These are phyloP conservation scores for Athrips mouffetella DNA, from an alignment of 2,888 invertebrate genomes.

Conservation along the genomic window DNA sequence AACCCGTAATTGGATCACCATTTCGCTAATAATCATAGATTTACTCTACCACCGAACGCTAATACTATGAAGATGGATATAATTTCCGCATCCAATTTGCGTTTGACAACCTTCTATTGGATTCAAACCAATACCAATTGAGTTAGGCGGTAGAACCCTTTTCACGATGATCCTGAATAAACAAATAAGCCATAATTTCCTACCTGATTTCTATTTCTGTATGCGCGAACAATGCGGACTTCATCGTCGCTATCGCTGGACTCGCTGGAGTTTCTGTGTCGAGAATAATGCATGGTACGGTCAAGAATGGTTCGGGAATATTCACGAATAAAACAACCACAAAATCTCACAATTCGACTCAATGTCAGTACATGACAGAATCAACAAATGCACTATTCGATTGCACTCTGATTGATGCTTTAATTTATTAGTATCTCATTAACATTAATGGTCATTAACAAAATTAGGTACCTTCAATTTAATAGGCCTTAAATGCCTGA, in stretches of 20 bases:
- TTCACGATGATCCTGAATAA: no score
- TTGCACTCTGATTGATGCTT: not conserved
- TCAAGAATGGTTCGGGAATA: not conserved
- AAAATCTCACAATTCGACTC: not conserved
- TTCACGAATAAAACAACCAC: not conserved
- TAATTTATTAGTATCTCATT: not conserved
- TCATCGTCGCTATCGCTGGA: constrained; percentile 35
- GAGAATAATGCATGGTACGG: not conserved
- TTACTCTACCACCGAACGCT: no score
- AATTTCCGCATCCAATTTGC: no score
- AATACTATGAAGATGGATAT: no score
- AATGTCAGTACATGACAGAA: not conserved
- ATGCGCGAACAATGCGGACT: constrained; percentile 27
- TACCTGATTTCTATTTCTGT: constrained; percentile 31
- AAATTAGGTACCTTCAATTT: no score
- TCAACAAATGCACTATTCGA: not conserved
- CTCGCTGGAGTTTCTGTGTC: constrained; percentile 16
- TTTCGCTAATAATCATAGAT: no score
- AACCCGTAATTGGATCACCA: no score
- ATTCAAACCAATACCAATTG: no score
- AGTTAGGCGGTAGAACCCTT: no score
- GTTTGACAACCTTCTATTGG: no score
- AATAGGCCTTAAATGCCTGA: no score
- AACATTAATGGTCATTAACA: not conserved
- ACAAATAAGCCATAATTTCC: no score